phyloP scores from a whole-genome alignment of 2,797 vertebrate species.

The Hapalemur alaotrensis region DNA sequence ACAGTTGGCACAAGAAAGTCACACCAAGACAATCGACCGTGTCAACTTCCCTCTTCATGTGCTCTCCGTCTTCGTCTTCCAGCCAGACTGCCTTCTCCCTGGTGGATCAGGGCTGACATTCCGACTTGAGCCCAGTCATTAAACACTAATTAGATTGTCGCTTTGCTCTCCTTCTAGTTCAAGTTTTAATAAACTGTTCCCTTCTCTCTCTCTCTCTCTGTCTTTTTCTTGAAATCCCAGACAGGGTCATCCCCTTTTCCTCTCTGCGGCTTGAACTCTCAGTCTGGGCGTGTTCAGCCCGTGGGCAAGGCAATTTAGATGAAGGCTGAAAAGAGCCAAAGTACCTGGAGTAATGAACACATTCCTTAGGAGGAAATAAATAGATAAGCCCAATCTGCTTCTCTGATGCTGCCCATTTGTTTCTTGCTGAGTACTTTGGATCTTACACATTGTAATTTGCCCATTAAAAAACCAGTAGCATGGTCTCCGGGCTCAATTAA shows the following conservation, averaged over 20 bases:
- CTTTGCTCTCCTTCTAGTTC: neutral
- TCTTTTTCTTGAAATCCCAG: neutral
- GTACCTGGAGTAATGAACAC: neutral
- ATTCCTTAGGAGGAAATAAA: neutral
- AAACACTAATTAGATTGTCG: slow-evolving; percentile 1
- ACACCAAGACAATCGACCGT: fast-evolving
- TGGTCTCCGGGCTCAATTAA: slow-evolving; percentile 45
- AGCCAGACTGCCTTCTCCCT: neutral
- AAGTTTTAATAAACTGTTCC: slow-evolving; percentile 53
- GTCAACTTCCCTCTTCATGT: neutral
- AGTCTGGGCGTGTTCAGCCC: neutral
- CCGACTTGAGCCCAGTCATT: slow-evolving; percentile 27
- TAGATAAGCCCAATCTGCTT: neutral
- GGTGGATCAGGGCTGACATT: neutral
- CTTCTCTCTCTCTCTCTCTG: neutral
- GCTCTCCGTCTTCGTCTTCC: neutral
- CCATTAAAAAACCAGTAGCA: slow-evolving; percentile 10
- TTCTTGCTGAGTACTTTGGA: neutral
- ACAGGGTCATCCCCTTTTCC: neutral
- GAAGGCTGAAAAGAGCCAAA: neutral
- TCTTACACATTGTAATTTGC: slow-evolving; percentile 18
- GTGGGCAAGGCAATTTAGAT: neutral
- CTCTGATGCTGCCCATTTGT: neutral
- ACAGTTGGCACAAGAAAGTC: neutral
- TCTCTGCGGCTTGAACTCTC: neutral